Evolutionary conservation across 2,888 invertebrate genomes (phyloP).

Genomic region (Amblyjoppa fuscipennis): DNA sequence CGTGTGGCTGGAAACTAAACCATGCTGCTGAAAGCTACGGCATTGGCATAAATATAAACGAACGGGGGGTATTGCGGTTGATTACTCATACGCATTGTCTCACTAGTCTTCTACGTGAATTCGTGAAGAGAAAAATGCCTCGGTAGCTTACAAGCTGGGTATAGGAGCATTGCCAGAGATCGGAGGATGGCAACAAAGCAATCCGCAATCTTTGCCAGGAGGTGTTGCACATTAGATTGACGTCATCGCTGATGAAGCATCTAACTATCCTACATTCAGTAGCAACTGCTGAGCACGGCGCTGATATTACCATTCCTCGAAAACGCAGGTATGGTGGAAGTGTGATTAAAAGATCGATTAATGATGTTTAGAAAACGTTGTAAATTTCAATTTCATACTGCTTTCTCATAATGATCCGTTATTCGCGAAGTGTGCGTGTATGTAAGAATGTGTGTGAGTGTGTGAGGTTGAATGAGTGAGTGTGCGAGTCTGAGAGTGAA

Average conservation of each 20-base stretch:
- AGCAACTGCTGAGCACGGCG: not conserved
- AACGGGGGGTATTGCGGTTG: too few species aligned
- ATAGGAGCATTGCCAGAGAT: slow-evolving; percentile 30
- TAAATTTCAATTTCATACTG: too few species aligned
- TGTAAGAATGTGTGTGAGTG: too few species aligned
- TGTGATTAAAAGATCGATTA: not conserved
- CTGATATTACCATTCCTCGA: not conserved
- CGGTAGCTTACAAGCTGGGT: slow-evolving; percentile 17
- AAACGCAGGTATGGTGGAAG: not conserved
- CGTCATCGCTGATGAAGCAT: slow-evolving; percentile 13
- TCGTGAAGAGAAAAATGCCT: not conserved
- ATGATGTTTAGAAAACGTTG: too few species aligned
- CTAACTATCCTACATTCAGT: not conserved
- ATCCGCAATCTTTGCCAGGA: slow-evolving; percentile 24
- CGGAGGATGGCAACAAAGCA: slow-evolving; percentile 9
- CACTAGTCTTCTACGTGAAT: not conserved
- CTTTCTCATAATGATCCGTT: too few species aligned
- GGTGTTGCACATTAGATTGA: slow-evolving; percentile 18
- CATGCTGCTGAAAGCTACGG: too few species aligned
- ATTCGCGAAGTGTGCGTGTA: too few species aligned
- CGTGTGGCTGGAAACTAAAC: too few species aligned
- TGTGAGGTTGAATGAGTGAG: too few species aligned
- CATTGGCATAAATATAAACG: too few species aligned
- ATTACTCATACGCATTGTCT: too few species aligned
- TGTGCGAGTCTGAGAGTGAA: too few species aligned